Evolutionary conservation across 2,797 vertebrate genomes (phyloP).

Genomic region (Sebastes oblongus): DNA sequence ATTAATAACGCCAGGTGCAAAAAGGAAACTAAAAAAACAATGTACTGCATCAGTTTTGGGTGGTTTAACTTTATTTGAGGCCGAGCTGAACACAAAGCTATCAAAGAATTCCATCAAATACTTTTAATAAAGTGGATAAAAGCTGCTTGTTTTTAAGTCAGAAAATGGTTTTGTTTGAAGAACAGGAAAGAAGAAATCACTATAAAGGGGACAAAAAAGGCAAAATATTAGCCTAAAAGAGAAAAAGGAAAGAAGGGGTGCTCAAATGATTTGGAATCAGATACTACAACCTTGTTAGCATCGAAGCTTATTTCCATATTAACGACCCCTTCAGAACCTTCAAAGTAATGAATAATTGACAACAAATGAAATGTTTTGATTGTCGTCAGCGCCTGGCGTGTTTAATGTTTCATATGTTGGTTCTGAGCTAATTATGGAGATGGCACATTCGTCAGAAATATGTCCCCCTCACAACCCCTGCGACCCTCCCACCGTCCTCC

Average conservation of each 20-base stretch:
- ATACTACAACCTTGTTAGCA: conserved; percentile 97
- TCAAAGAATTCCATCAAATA: conserved; percentile 61
- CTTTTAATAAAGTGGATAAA: conserved; percentile 51
- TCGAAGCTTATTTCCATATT: conserved; percentile 97
- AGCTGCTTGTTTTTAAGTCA: conserved; percentile 39
- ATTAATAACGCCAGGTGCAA: conserved; percentile 26
- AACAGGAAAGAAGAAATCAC: conserved; percentile 36
- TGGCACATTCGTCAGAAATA: conserved; percentile 92
- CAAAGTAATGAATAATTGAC: conserved; percentile 99
- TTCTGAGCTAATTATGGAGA: conserved; percentile 96
- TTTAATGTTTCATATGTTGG: conserved; percentile 97
- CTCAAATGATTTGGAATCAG: conserved; percentile 87
- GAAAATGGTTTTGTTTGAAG: conserved; percentile 58
- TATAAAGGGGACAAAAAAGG: conserved; percentile 40
- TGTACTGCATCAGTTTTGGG: conserved; percentile 19
- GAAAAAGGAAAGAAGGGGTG: conserved; percentile 34
- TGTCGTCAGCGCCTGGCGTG: conserved; percentile 91
- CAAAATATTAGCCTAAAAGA: conserved; percentile 41
- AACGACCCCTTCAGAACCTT: conserved; percentile 97
- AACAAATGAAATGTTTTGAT: conserved; percentile 99
- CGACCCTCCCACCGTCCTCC: conserved; percentile 72
- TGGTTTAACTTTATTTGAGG: conserved; percentile 31
- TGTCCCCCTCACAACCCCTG: conserved; percentile 60
- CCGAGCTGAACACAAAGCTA: conserved; percentile 35
- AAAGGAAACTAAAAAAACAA: background rate